Evolutionary conservation across 2,113 vertebrate genomes (phyloP).

Genomic region (Apodemus speciosus): DNA sequence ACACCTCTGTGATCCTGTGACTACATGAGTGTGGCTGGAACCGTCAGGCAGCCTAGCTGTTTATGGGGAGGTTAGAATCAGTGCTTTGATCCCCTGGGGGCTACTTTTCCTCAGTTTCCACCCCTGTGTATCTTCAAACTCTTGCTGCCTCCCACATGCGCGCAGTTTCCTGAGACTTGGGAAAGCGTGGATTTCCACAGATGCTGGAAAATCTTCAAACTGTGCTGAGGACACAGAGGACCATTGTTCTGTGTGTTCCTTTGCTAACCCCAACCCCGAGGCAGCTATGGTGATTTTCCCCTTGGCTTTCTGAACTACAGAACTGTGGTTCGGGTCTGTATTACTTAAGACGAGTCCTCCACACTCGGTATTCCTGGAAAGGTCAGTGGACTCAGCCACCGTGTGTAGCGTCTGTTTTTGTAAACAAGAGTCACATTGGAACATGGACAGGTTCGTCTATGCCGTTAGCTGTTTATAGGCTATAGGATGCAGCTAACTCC

Average conservation of each 20-base stretch:
- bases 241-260: neutral
- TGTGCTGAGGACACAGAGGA: neutral
- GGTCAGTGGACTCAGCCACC: neutral
- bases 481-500: neutral
- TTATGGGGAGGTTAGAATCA: neutral
- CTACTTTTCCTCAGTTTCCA: neutral
- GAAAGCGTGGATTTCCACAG: conserved; percentile 24
- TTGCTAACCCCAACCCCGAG: neutral
- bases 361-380: neutral
- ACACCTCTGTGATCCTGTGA: neutral
- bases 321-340: neutral
- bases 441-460: neutral
- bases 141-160: neutral
- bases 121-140: neutral
- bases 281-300: neutral
- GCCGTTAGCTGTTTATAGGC: neutral
- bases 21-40: neutral
- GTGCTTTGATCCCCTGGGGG: neutral
- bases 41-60: neutral
- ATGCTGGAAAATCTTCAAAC: conserved; percentile 2
- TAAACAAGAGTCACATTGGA: conserved; percentile 51
- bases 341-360: neutral
- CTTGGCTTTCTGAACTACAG: neutral
- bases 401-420: neutral
- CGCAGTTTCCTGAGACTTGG: neutral